phyloP scores from a whole-genome alignment of 2,797 vertebrate genomes.

The Acanthurus lineatus region DNA sequence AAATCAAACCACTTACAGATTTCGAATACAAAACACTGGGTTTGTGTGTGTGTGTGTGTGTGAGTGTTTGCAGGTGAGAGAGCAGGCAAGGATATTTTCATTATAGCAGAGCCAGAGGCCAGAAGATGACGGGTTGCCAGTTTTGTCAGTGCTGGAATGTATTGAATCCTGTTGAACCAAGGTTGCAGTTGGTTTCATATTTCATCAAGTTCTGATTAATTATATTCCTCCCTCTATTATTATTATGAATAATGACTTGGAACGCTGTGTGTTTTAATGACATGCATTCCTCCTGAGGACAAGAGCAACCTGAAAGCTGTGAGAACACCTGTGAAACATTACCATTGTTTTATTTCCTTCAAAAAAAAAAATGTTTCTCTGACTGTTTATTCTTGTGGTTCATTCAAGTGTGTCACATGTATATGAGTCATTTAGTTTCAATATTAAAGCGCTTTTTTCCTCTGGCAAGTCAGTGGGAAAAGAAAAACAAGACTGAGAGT shows the following conservation, averaged over 20 bases:
- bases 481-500: neutral
- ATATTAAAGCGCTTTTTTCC: neutral
- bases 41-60: conserved; percentile 6
- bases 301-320: neutral
- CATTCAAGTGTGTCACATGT: neutral
- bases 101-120: conserved; percentile 62
- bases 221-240: conserved; percentile 1
- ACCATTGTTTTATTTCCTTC: neutral
- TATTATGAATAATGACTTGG: conserved; percentile 6
- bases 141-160: conserved; percentile 65
- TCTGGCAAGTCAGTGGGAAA: neutral
- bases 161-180: conserved; percentile 61
- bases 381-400: neutral
- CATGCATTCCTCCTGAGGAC: too few species aligned
- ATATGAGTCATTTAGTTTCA: neutral
- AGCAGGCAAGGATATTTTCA: conserved; percentile 40
- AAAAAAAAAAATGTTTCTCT: neutral
- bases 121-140: conserved; percentile 50
- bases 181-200: conserved; percentile 46
- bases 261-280: neutral
- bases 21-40: conserved; percentile 38
- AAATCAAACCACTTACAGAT: conserved; percentile 34
- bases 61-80: conserved; percentile 45
- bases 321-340: conserved; percentile 1
- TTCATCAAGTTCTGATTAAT: conserved; percentile 47